Evolutionary conservation across 1,140 invertebrate species (phyloP).

Genomic region (Sinonovacula constricta): DNA sequence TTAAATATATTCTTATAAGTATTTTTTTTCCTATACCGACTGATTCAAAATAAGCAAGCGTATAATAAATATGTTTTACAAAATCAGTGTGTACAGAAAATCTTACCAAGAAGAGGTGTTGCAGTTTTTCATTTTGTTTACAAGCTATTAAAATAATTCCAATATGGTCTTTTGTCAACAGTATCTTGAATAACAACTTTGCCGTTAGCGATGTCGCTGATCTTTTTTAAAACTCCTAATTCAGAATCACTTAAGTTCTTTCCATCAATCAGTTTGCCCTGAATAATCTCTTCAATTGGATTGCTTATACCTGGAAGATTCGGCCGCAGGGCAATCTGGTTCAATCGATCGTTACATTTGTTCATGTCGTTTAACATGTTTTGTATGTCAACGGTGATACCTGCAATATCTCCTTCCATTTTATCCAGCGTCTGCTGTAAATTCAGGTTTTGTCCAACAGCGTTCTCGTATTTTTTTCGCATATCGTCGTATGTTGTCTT

Average conservation of each 20-base stretch:
- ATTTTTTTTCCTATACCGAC: too few relatives aligned
- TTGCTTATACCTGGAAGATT: not conserved
- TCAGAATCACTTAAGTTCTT: too few relatives aligned
- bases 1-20: too few relatives aligned
- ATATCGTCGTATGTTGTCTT: not conserved
- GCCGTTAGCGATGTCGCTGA: not conserved
- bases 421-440: not conserved
- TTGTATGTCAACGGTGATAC: not conserved
- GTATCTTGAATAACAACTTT: not conserved
- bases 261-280: too few relatives aligned
- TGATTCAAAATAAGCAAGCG: too few relatives aligned
- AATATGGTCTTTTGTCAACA: not conserved
- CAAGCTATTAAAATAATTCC: not conserved
- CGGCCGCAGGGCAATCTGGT: not conserved
- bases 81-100: too few relatives aligned
- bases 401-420: not conserved
- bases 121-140: too few relatives aligned
- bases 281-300: constrained; percentile 11
- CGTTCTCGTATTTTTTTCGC: not conserved
- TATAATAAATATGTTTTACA: too few relatives aligned
- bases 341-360: not conserved
- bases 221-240: too few relatives aligned
- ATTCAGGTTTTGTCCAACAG: not conserved
- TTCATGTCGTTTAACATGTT: not conserved
- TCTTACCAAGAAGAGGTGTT: too few relatives aligned